Conservation (phyloP, 2,113 vertebrate genomes). For the Bubalus kerabau region DNA sequence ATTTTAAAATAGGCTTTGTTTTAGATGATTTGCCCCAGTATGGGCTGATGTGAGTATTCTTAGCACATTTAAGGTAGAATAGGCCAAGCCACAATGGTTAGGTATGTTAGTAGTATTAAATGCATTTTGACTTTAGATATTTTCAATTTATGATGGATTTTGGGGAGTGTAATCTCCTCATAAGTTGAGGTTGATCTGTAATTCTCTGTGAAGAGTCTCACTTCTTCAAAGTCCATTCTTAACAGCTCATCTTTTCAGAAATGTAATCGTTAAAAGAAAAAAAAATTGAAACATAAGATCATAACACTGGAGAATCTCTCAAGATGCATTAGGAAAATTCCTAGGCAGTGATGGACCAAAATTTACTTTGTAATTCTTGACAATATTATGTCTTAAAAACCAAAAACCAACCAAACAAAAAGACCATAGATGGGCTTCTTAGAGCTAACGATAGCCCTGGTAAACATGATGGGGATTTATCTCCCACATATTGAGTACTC, state of each 20-base stretch:
- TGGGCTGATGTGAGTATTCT: neutral
- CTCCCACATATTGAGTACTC: neutral
- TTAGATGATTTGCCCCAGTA: neutral
- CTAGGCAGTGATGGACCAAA: rapidly evolving
- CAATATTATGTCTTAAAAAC: neutral
- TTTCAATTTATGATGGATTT: neutral
- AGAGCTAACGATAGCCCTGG: neutral
- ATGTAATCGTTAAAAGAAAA: neutral
- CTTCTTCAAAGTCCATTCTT: neutral
- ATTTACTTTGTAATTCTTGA: neutral
- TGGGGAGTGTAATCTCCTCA: neutral
- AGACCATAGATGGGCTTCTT: neutral
- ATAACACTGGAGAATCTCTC: neutral
- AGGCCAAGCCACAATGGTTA: neutral
- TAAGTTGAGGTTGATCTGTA: neutral
- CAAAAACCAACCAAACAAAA: neutral
- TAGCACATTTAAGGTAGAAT: neutral
- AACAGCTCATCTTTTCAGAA: neutral
- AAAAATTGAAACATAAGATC: neutral
- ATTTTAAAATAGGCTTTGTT: neutral
- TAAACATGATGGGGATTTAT: neutral
- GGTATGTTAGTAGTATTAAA: neutral
- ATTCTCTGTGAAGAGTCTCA: constrained; percentile 47
- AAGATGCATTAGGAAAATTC: neutral
- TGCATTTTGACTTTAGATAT: neutral